Evolutionary conservation across 2,888 invertebrate genomes (phyloP), one percentile per base, ranked within the genome.

Genomic region (Exocentrus adspersus): DNA sequence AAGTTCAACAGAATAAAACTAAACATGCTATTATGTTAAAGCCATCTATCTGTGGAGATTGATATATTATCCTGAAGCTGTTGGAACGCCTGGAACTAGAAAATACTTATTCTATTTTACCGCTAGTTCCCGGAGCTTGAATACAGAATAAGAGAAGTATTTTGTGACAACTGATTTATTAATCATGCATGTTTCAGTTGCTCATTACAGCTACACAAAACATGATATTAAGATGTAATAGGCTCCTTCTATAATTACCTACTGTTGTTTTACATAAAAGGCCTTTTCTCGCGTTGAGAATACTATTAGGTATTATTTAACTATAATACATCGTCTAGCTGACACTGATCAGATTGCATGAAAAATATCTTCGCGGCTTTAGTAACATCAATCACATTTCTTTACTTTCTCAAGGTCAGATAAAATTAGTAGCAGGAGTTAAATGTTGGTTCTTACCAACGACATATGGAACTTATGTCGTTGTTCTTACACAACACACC

Each of bases 81-180:
- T 21, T 37, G 14, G 7, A 9, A 53, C 24, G 53, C 19, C 41
- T 30, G 24, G 53, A 21, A 30, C 41, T 30, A 42, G 53, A 21
- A 30, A 3, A n/a, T 10, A 32, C 1, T 19, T 51, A 51, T 30
- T 10, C 48, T 51, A 51, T 53, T 12, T 19, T 41, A 3, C 20
- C 20, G 20, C 32, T 20, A 37, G 50, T 14, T 51, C 51, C 19
- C 32, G 19, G 19, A 24, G 21, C 20, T 20, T n/a, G 19, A 37
- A n/a, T 48, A 48, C 20, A 6, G 24, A 48, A 52, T 56, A 62
- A 42, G 61, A 42, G 61, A 51, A 59, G 61, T 59, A 48, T 45
- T 57, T 50, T 30, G 61, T 59, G 64, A 42, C 60, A 64, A 67
- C 52, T 64, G 67, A 67, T 67, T 67, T 67, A 67, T 64, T 59